Conservation (phyloP, 2,888 invertebrate species). For the Aleiodes leptofemur region DNA sequence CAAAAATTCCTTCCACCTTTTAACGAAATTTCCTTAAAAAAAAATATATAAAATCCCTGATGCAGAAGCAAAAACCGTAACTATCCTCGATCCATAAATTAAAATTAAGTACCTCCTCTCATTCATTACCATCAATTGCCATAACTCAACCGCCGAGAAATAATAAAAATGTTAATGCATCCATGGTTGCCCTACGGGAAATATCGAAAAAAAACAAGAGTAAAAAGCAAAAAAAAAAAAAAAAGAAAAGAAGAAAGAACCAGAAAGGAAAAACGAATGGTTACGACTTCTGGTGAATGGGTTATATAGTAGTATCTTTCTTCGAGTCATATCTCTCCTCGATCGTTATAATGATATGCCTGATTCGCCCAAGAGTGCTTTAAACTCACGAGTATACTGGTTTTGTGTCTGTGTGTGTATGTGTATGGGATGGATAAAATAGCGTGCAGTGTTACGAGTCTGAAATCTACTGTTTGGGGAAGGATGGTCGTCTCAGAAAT, state of each 20-base stretch:
- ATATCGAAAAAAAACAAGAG: conserved; percentile 3
- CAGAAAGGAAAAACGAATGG: conserved; percentile 3
- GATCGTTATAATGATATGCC: conserved; percentile 48
- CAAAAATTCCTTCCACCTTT: too few species aligned
- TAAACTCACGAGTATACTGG: not conserved
- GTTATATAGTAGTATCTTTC: conserved; percentile 31
- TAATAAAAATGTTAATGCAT: conserved; percentile 27
- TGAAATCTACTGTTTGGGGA: conserved; percentile 54
- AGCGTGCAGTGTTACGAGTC: conserved; percentile 43
- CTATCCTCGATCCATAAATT: not conserved
- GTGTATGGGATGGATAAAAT: conserved; percentile 18
- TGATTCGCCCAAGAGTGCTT: conserved; percentile 31
- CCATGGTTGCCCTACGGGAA: not conserved
- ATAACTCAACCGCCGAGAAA: conserved; percentile 1
- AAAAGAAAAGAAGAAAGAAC: too few species aligned
- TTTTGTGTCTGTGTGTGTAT: not conserved
- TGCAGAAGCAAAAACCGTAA: not conserved
- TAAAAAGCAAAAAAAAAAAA: too few species aligned
- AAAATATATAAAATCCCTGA: not conserved
- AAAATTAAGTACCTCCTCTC: not conserved
- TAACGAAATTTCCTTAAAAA: not conserved
- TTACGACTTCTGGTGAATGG: conserved; percentile 33
- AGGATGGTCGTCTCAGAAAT: conserved; percentile 69
- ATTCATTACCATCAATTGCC: conserved; percentile 5
- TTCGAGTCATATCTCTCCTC: conserved; percentile 22